A percentile compares a stretch with the other conserved stretches of the same genome.
phyloP scores from a whole-genome alignment of 2,888 invertebrate species.

The Agonum fuliginosum region DNA sequence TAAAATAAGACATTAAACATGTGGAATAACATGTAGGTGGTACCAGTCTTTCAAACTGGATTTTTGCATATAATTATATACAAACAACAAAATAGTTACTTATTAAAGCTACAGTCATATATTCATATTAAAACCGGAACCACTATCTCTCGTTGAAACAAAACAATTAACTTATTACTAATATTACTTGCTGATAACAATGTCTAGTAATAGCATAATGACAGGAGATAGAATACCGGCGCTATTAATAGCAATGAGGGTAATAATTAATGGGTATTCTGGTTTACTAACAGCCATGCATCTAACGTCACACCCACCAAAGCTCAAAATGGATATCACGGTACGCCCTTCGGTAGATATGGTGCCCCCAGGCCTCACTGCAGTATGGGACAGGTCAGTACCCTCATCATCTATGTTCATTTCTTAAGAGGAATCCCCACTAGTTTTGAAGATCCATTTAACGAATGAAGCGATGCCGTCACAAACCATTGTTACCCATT shows the following conservation, averaged over 20 bases:
- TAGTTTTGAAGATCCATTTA: no score
- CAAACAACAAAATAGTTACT: no score
- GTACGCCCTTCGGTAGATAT: constrained; percentile 76
- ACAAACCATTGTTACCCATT: no score
- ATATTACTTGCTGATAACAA: not conserved
- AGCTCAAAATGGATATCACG: constrained; percentile 60
- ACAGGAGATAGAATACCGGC: not conserved
- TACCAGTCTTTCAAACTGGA: not conserved
- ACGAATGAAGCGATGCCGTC: no score
- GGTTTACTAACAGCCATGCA: constrained; percentile 52
- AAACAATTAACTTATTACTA: constrained; percentile 7
- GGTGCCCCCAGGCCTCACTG: constrained; percentile 79
- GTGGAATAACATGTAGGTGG: not conserved
- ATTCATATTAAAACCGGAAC: not conserved
- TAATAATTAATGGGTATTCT: constrained; percentile 36
- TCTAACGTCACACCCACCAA: constrained; percentile 54
- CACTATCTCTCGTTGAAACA: not conserved
- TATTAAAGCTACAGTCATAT: not conserved
- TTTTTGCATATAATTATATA: constrained; percentile 9
- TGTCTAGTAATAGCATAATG: not conserved
- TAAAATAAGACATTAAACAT: no score
- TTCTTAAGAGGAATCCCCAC: not conserved
- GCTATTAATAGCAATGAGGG: constrained; percentile 2
- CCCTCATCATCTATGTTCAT: not conserved
- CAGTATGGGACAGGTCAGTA: constrained; percentile 79